Evolutionary conservation across 2,888 invertebrate genomes (phyloP).

Genomic region (Luperina testacea): DNA sequence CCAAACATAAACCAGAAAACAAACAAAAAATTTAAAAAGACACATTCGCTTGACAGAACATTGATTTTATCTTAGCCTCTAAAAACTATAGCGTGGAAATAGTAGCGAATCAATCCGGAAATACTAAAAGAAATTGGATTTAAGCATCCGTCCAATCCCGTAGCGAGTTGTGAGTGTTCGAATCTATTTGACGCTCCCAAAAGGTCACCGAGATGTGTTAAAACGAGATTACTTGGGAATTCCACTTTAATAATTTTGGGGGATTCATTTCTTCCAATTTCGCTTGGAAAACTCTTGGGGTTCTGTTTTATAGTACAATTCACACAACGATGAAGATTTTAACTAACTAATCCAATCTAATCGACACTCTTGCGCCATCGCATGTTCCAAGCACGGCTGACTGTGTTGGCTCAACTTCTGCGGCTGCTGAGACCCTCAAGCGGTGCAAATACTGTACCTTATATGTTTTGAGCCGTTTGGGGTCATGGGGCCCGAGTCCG

Average conservation of each 20-base stretch:
- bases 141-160: constrained; percentile 65
- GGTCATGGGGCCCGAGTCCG: not conserved
- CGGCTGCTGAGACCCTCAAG: not conserved
- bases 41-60: constrained; percentile 26
- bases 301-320: not conserved
- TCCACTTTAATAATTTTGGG: constrained; percentile 8
- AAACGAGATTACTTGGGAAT: constrained; percentile 55
- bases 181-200: constrained; percentile 45
- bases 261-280: constrained; percentile 19
- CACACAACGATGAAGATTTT: not conserved
- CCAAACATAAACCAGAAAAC: constrained; percentile 3
- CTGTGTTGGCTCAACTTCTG: not conserved
- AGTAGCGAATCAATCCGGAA: constrained; percentile 51
- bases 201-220: constrained; percentile 45
- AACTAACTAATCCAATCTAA: not conserved
- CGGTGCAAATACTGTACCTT: not conserved
- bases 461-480: not conserved
- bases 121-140: constrained; percentile 68
- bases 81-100: constrained; percentile 51
- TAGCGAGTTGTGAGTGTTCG: constrained; percentile 50
- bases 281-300: not conserved
- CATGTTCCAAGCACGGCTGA: not conserved
- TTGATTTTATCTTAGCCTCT: constrained; percentile 50
- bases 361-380: not conserved
- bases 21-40: constrained; percentile 10